Percentiles rank a stretch among this genome's conserved stretches.
phyloP scores from a whole-genome alignment of 2,888 invertebrate genomes.

The Stegana nigrithorax region DNA sequence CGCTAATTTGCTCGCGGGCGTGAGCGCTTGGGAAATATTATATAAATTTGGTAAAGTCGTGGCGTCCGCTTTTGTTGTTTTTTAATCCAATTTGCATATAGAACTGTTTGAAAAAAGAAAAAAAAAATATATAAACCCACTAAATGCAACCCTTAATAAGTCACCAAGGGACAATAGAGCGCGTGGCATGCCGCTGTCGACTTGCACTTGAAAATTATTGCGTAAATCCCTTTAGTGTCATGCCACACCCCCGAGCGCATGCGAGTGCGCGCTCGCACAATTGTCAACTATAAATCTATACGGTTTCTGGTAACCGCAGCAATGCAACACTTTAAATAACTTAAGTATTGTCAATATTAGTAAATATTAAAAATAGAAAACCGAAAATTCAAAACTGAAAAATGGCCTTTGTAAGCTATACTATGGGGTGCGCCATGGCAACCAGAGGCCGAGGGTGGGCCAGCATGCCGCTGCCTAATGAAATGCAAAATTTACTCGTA shows the following conservation, averaged over 20 bases:
- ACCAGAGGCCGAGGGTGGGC: conserved; percentile 10
- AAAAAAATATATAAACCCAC: too few species aligned
- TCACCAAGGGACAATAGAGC: conserved; percentile 52
- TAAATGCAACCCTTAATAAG: conserved; percentile 64
- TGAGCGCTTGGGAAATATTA: background rate
- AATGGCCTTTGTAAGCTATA: too few species aligned
- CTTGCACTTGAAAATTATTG: conserved; percentile 54
- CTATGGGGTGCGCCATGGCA: conserved; percentile 33
- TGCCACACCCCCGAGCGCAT: conserved; percentile 20
- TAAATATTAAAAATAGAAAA: conserved; percentile 65
- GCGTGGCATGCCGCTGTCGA: conserved; percentile 42
- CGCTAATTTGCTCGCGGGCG: conserved; percentile 46
- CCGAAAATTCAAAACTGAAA: conserved; percentile 9
- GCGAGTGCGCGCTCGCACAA: conserved; percentile 16
- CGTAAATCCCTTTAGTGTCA: conserved; percentile 49
- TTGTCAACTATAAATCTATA: conserved; percentile 58
- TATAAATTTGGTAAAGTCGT: conserved; percentile 20
- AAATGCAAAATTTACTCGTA: conserved; percentile 53
- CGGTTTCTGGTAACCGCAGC: conserved; percentile 48
- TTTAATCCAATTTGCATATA: conserved; percentile 63
- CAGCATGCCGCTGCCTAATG: conserved; percentile 37
- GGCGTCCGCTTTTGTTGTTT: conserved; percentile 45
- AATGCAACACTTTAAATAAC: conserved; percentile 30
- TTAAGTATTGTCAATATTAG: conserved; percentile 66
- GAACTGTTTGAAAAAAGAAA: conserved; percentile 52